A percentile compares a stretch with the other conserved stretches of the same genome.
These are phyloP conservation scores for Drosophila merina DNA, from an alignment of 2,888 invertebrate species.

Conservation along the genomic window DNA sequence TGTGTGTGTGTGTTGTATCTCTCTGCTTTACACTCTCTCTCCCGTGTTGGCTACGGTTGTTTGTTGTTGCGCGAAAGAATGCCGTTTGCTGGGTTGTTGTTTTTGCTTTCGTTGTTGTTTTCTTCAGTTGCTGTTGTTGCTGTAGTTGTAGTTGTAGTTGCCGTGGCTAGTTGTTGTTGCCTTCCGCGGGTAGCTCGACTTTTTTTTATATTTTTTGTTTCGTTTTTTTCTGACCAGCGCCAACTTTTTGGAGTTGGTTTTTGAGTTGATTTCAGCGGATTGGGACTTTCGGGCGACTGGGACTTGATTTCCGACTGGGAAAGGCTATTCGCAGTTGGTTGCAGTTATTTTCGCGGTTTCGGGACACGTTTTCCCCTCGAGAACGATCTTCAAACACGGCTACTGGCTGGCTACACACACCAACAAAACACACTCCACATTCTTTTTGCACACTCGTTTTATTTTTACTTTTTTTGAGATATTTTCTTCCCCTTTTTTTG, in stretches of 20 bases:
- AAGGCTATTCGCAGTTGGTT: slow-evolving; percentile 21
- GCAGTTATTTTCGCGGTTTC: slow-evolving; percentile 32
- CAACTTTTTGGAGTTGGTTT: slow-evolving; percentile 70
- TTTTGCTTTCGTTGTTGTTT: slow-evolving; percentile 54
- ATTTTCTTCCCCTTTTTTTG: slow-evolving; percentile 3
- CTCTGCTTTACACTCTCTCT: slow-evolving; percentile 56
- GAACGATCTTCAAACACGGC: slow-evolving; percentile 12
- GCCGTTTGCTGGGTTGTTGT: slow-evolving; percentile 79
- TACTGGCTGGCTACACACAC: slow-evolving; percentile 35
- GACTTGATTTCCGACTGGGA: slow-evolving; percentile 21
- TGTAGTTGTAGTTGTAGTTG: slow-evolving; percentile 66
- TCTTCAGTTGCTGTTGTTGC: slow-evolving; percentile 68
- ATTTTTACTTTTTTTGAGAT: not conserved
- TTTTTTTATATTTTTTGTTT: slow-evolving; percentile 40
- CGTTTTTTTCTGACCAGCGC: slow-evolving; percentile 65
- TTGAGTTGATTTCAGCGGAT: slow-evolving; percentile 26
- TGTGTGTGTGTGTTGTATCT: slow-evolving; percentile 39
- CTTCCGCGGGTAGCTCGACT: slow-evolving; percentile 40
- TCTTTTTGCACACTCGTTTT: slow-evolving; percentile 24
- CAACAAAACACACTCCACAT: slow-evolving; percentile 44
- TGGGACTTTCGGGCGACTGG: slow-evolving; percentile 12
- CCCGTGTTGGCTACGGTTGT: slow-evolving; percentile 61
- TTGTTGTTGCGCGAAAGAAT: slow-evolving; percentile 83
- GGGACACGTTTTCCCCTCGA: slow-evolving; percentile 31
- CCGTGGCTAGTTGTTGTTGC: slow-evolving; percentile 65